phyloP scores from a whole-genome alignment of 2,113 vertebrate species.

The Burhinus bistriatus region DNA sequence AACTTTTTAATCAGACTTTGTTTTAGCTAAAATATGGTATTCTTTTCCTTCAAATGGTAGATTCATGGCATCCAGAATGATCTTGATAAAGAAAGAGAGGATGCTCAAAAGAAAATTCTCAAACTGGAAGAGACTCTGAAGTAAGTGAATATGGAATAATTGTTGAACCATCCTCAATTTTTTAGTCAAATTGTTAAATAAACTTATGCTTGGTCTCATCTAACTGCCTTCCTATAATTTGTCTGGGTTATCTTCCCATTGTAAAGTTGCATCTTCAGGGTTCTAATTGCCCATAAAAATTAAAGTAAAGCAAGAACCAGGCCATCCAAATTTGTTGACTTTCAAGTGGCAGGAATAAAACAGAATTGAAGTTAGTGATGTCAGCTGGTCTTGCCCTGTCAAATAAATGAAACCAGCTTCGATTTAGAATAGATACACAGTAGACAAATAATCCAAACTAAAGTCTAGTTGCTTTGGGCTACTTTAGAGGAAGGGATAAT shows the following conservation, averaged over 20 bases:
- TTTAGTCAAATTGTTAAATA: background rate
- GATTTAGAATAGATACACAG: background rate
- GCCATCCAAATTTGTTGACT: background rate
- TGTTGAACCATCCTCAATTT: background rate
- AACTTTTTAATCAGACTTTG: background rate
- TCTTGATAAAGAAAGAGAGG: conserved; percentile 69
- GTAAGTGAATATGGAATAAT: conserved; percentile 63
- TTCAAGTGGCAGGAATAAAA: conserved; percentile 9
- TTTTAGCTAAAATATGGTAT: background rate
- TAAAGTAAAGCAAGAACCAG: background rate
- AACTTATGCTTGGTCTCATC: background rate
- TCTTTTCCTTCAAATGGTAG: conserved; percentile 47
- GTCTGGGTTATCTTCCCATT: background rate
- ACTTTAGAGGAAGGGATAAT: background rate
- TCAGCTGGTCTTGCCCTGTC: background rate
- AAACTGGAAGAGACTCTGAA: conserved; percentile 69
- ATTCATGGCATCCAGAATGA: conserved; percentile 65
- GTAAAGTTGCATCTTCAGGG: background rate
- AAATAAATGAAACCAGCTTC: background rate
- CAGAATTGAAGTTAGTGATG: background rate
- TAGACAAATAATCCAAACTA: background rate
- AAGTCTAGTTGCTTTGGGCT: background rate
- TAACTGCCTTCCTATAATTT: background rate
- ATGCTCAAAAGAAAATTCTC: conserved; percentile 64
- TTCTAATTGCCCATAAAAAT: background rate